phyloP scores from a whole-genome alignment of 2,888 invertebrate genomes.

The Schrankia costaestrigalis region DNA sequence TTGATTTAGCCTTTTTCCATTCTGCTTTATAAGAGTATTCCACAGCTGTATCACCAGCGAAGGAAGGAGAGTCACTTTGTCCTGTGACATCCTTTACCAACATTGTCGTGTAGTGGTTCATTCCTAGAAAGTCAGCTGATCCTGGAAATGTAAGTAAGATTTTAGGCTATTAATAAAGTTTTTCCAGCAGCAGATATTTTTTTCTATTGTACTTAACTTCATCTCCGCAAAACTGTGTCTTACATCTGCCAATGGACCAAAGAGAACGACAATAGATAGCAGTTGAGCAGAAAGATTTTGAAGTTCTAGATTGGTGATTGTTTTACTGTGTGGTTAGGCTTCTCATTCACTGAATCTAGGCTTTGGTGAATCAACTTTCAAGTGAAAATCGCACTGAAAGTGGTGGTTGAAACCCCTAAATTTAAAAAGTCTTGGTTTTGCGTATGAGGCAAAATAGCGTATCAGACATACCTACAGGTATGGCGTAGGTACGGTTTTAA shows the following conservation, averaged over 20 bases:
- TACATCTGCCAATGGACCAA: not conserved
- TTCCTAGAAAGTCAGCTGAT: slow-evolving; percentile 67
- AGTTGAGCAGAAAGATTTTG: no score
- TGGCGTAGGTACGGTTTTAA: not conserved
- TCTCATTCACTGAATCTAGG: no score
- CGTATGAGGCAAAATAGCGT: not conserved
- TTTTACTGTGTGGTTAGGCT: no score
- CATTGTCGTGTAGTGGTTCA: slow-evolving; percentile 66
- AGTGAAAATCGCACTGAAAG: no score
- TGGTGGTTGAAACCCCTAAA: no score
- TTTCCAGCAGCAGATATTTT: no score
- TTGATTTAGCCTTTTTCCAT: slow-evolving; percentile 48
- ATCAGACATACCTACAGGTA: not conserved
- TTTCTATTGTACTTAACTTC: no score
- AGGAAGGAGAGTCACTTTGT: slow-evolving; percentile 29
- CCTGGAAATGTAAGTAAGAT: slow-evolving; percentile 34
- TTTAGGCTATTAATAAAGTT: no score
- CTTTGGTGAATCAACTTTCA: no score
- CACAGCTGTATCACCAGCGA: slow-evolving; percentile 43
- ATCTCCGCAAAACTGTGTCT: no score
- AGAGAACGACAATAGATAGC: not conserved
- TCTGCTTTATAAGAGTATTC: slow-evolving; percentile 35
- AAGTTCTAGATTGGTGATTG: no score
- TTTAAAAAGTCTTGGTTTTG: not conserved
- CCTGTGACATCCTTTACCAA: slow-evolving; percentile 32